Evolutionary conservation across 1,140 invertebrate genomes (phyloP).

Genomic region (Saxidomus purpurata): DNA sequence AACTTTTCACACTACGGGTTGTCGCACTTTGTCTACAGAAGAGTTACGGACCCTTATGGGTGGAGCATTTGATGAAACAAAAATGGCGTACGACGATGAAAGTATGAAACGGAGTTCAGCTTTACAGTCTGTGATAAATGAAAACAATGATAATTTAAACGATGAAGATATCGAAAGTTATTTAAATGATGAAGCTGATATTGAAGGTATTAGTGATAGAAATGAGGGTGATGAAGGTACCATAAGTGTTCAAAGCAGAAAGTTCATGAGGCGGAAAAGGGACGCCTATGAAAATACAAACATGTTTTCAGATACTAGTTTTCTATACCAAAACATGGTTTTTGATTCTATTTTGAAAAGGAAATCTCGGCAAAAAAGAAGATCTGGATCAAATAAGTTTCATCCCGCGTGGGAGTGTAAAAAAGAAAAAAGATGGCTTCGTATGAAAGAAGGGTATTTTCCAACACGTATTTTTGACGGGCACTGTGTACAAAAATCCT

Average conservation of each 20-base stretch:
- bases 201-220: constrained; percentile 36
- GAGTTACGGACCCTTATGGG: constrained; percentile 47
- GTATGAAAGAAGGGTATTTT: constrained; percentile 52
- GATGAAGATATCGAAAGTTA: constrained; percentile 35
- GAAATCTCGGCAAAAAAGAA: constrained; percentile 46
- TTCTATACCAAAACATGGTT: constrained; percentile 58
- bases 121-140: constrained; percentile 55
- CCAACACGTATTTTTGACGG: constrained; percentile 57
- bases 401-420: constrained; percentile 60
- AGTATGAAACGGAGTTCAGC: constrained; percentile 28
- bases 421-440: constrained; percentile 11
- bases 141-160: constrained; percentile 12
- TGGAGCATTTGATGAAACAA: constrained; percentile 44
- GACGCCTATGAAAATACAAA: constrained; percentile 36
- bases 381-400: constrained; percentile 1
- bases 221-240: constrained; percentile 38
- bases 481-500: constrained; percentile 39
- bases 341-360: constrained; percentile 56
- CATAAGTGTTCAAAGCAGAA: constrained; percentile 59
- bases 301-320: constrained; percentile 1
- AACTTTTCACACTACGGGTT: constrained; percentile 50
- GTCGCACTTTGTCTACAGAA: constrained; percentile 37
- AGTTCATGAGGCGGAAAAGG: constrained; percentile 62
- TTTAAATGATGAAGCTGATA: constrained; percentile 57
- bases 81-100: constrained; percentile 45